phyloP scores from a whole-genome alignment of 2,888 invertebrate genomes.

The Labia minor region DNA sequence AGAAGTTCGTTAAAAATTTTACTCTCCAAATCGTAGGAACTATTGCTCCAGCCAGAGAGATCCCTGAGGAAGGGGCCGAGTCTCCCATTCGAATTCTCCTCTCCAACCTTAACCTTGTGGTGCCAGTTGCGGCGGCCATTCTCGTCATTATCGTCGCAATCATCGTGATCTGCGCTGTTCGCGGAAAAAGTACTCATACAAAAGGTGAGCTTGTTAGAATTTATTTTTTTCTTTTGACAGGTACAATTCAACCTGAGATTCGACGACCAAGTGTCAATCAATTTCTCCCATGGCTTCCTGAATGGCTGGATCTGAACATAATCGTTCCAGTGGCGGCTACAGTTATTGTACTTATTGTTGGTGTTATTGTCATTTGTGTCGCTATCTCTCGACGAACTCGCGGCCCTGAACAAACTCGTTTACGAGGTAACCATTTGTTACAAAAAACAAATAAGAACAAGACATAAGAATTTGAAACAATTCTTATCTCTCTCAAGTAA shows the following conservation, averaged over 20 bases:
- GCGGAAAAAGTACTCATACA: constrained; percentile 70
- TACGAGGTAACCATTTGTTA: constrained; percentile 59
- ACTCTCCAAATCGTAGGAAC: constrained; percentile 64
- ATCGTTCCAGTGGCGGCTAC: constrained; percentile 84
- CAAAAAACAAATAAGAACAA: constrained; percentile 3
- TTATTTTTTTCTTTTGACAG: constrained; percentile 42
- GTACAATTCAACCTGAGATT: constrained; percentile 61
- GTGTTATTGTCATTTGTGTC: constrained; percentile 81
- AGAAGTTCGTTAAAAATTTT: background rate
- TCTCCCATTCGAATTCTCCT: constrained; percentile 79
- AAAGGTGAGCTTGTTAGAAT: constrained; percentile 55
- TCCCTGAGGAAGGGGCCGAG: constrained; percentile 57
- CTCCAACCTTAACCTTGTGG: constrained; percentile 84
- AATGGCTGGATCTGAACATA: constrained; percentile 82
- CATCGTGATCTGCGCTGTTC: constrained; percentile 83
- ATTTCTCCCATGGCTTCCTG: constrained; percentile 65
- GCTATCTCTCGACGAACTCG: constrained; percentile 67
- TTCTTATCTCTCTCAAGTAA: too few relatives aligned
- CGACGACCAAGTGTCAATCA: constrained; percentile 35
- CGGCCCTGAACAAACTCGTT: constrained; percentile 56
- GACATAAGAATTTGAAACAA: too few relatives aligned
- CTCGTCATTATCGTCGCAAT: constrained; percentile 88
- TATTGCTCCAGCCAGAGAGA: constrained; percentile 81
- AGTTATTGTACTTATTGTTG: constrained; percentile 79
- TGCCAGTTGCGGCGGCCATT: constrained; percentile 83